These are phyloP conservation scores for Diarsia brunnea DNA, from an alignment of 2,888 invertebrate species.

Conservation along the genomic window DNA sequence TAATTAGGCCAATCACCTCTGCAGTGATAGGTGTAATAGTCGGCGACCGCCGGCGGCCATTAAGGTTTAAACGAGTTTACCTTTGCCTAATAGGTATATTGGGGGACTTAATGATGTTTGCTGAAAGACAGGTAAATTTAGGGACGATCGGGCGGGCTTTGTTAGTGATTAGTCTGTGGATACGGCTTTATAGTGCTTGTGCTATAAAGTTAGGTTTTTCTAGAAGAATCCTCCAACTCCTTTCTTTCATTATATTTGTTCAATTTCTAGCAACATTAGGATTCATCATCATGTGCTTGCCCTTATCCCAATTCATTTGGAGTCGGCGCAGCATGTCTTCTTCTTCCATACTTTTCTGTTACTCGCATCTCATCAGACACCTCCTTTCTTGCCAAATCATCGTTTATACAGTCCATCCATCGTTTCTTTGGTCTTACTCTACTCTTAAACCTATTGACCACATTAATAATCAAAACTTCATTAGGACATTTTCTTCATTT, in stretches of 20 bases:
- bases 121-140: conserved; percentile 22
- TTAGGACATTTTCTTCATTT: too few species aligned
- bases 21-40: conserved; percentile 43
- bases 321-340: too few species aligned
- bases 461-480: too few species aligned
- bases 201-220: not conserved
- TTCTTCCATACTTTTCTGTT: too few species aligned
- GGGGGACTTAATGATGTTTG: conserved; percentile 44
- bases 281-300: not conserved
- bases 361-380: too few species aligned
- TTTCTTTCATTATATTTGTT: too few species aligned
- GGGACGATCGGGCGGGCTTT: conserved; percentile 1
- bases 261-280: too few species aligned
- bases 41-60: conserved; percentile 27
- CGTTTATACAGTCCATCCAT: too few species aligned
- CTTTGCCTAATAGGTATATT: conserved; percentile 45
- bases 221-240: not conserved
- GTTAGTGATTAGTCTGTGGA: conserved; percentile 7
- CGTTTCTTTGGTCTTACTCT: too few species aligned
- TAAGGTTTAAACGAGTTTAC: conserved; percentile 46
- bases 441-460: too few species aligned
- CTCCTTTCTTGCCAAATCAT: too few species aligned
- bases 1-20: conserved; percentile 49
- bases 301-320: too few species aligned
- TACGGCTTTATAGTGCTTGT: not conserved